Conservation (phyloP, 1,140 invertebrate genomes). For the Laupala kohalensis region DNA sequence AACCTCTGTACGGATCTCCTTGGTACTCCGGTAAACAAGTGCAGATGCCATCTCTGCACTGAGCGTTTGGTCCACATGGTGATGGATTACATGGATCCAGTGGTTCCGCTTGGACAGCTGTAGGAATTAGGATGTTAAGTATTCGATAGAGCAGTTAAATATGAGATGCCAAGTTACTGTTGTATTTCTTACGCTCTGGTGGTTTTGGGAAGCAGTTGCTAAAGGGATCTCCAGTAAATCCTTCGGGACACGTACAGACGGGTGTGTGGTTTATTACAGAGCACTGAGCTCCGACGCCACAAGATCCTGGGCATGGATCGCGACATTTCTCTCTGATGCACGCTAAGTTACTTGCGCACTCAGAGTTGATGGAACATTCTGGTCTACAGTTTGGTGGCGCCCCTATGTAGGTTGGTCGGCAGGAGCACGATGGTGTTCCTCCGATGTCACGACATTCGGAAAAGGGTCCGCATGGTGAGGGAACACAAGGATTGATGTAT, state of each 20-base stretch:
- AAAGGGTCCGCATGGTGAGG: conserved; percentile 38
- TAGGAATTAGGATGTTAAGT: conserved; percentile 22
- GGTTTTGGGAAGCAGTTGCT: conserved; percentile 23
- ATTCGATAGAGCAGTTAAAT: no score
- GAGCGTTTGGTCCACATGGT: conserved; percentile 57
- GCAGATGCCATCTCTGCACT: conserved; percentile 47
- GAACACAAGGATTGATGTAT: conserved; percentile 32
- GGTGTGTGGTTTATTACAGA: conserved; percentile 39
- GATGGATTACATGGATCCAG: conserved; percentile 53
- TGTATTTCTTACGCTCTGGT: conserved; percentile 7
- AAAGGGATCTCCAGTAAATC: conserved; percentile 36
- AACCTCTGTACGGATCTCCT: conserved; percentile 46
- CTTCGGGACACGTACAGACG: conserved; percentile 41
- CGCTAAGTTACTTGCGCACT: conserved; percentile 35
- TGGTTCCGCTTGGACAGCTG: conserved; percentile 31
- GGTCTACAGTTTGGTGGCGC: conserved; percentile 39
- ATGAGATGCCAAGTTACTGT: no score
- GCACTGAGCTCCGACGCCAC: conserved; percentile 39
- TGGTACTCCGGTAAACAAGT: conserved; percentile 44
- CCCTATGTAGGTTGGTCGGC: conserved; percentile 37
- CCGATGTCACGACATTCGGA: conserved; percentile 33
- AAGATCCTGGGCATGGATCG: conserved; percentile 40
- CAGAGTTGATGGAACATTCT: conserved; percentile 36
- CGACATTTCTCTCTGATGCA: conserved; percentile 36
- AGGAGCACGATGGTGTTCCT: conserved; percentile 35